Conservation (phyloP, 1,140 invertebrate species). For the Apis cerana region DNA sequence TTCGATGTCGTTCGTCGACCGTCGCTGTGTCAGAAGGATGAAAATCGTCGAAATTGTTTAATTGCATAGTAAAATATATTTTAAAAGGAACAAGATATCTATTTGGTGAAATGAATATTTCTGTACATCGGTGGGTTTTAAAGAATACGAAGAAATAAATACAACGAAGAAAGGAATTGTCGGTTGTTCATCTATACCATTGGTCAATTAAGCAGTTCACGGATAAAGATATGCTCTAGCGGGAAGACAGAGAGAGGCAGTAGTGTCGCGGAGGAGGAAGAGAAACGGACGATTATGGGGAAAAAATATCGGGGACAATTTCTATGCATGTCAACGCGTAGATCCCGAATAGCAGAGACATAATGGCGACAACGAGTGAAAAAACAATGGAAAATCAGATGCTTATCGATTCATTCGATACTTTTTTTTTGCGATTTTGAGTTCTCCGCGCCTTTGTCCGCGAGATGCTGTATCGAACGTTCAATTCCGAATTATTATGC, state of each 20-base stretch:
- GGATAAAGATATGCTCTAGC: slow-evolving; percentile 21
- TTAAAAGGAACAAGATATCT: background rate
- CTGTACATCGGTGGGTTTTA: background rate
- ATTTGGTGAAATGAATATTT: background rate
- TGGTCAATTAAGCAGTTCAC: slow-evolving; percentile 30
- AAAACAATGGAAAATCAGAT: slow-evolving; percentile 44
- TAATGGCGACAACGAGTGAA: slow-evolving; percentile 48
- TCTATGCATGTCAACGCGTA: slow-evolving; percentile 30
- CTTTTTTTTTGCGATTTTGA: slow-evolving; percentile 14
- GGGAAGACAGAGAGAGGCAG: slow-evolving; percentile 22
- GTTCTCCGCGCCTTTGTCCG: slow-evolving; percentile 18
- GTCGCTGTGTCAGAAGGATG: background rate
- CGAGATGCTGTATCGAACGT: slow-evolving; percentile 32
- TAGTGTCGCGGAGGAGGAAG: background rate
- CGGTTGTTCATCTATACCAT: background rate
- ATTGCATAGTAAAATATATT: slow-evolving; percentile 20
- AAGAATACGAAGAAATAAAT: background rate
- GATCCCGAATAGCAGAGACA: slow-evolving; percentile 23
- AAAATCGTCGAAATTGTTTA: slow-evolving; percentile 4
- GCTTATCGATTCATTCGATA: slow-evolving; percentile 40
- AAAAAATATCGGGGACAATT: slow-evolving; percentile 38
- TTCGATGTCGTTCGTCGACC: background rate
- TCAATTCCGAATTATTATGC: slow-evolving; percentile 24
- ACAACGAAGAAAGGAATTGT: too few relatives aligned
- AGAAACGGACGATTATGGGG: slow-evolving; percentile 5